A percentile compares a stretch with the other conserved stretches of the same genome.
Conservation (phyloP, 2,113 vertebrate genomes). For the Rattus rattus region DNA sequence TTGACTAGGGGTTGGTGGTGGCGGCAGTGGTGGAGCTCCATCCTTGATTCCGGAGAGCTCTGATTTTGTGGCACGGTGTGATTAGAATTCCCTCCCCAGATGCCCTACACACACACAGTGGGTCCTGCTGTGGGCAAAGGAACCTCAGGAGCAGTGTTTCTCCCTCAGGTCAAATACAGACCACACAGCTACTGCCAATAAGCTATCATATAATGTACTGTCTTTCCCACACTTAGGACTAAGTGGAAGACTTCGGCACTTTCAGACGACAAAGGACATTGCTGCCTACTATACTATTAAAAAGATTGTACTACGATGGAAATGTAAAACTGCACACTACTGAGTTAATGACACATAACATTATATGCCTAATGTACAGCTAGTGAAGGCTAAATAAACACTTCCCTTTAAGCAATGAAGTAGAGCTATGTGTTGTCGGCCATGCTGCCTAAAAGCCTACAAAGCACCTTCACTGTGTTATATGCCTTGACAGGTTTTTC, state of each 20-base stretch:
- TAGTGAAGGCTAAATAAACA: neutral
- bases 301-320: slow-evolving; percentile 26
- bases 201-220: neutral
- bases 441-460: slow-evolving; percentile 25
- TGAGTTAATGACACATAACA: neutral
- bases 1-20: neutral
- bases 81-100: neutral
- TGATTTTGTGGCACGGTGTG: neutral
- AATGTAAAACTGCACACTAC: slow-evolving; percentile 22
- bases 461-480: slow-evolving; percentile 7
- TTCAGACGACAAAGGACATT: slow-evolving; percentile 9
- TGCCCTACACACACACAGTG: neutral
- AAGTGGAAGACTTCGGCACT: slow-evolving; percentile 58
- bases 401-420: neutral
- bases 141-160: slow-evolving; percentile 33
- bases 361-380: slow-evolving; percentile 2
- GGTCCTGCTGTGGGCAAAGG: neutral
- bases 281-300: neutral
- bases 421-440: slow-evolving; percentile 1
- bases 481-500: neutral
- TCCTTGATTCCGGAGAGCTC: neutral
- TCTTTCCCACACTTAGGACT: neutral
- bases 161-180: slow-evolving; percentile 21
- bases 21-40: no score
- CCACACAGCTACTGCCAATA: neutral